Conservation (phyloP, 2,797 vertebrate species). For the Loris lydekkerianus region DNA sequence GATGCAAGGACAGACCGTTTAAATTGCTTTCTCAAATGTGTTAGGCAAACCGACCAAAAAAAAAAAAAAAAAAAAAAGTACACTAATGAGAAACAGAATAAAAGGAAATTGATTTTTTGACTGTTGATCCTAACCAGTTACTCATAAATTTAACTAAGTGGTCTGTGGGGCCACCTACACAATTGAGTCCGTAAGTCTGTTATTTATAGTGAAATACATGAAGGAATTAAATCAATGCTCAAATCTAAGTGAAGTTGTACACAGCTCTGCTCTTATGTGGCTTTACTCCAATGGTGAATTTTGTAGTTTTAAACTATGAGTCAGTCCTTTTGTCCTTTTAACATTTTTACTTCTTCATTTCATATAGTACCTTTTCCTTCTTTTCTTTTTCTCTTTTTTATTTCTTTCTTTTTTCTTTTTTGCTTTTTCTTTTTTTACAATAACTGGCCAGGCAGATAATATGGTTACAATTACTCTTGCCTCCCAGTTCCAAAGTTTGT, state of each 20-base stretch:
- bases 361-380: neutral
- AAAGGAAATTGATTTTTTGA: constrained; percentile 70
- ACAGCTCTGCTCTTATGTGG: neutral
- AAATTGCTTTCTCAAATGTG: constrained; percentile 47
- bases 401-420: constrained; percentile 5
- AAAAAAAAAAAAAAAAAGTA: constrained; percentile 55
- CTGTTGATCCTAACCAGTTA: constrained; percentile 49
- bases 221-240: constrained; percentile 52
- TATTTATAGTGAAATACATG: constrained; percentile 20
- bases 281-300: neutral
- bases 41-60: neutral
- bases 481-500: neutral
- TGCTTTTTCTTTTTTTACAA: neutral
- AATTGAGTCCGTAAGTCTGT: constrained; percentile 54
- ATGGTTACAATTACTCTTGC: neutral
- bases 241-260: constrained; percentile 9
- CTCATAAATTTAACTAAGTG: constrained; percentile 64
- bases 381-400: neutral
- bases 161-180: neutral
- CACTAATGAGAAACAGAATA: constrained; percentile 63
- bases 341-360: neutral
- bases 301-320: neutral
- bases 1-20: neutral
- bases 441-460: neutral
- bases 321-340: constrained; percentile 41